Evolutionary conservation across 2,888 invertebrate genomes (phyloP).

Genomic region (Liposcelis brunnea): DNA sequence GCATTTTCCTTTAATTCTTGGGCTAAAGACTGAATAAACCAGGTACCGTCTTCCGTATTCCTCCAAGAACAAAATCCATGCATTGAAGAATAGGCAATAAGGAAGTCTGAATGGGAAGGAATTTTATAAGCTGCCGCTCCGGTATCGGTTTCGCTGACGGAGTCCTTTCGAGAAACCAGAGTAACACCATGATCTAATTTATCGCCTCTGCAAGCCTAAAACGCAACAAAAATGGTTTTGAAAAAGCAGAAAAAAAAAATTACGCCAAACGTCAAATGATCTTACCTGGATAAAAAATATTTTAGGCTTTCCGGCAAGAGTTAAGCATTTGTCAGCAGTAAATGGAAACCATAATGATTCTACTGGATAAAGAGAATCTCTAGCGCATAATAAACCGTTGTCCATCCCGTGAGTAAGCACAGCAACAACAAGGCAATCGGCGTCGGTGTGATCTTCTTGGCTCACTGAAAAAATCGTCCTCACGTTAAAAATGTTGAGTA

Average conservation of each 20-base stretch:
- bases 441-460: slow-evolving; percentile 30
- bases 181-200: slow-evolving; percentile 36
- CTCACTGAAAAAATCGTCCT: slow-evolving; percentile 28
- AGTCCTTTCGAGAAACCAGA: slow-evolving; percentile 18
- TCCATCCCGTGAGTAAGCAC: slow-evolving; percentile 37
- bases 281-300: slow-evolving; percentile 40
- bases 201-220: slow-evolving; percentile 42
- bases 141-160: slow-evolving; percentile 21
- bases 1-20: slow-evolving; percentile 32
- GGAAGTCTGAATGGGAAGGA: slow-evolving; percentile 37
- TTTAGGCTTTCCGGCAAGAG: slow-evolving; percentile 42
- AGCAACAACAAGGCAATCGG: slow-evolving; percentile 36
- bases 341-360: slow-evolving; percentile 35
- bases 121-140: slow-evolving; percentile 29
- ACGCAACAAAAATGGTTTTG: slow-evolving; percentile 12
- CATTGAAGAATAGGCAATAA: slow-evolving; percentile 50
- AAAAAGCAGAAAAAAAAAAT: background rate
- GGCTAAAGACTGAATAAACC: slow-evolving; percentile 54
- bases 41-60: slow-evolving; percentile 46
- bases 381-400: slow-evolving; percentile 32
- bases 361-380: slow-evolving; percentile 30
- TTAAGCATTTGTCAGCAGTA: slow-evolving; percentile 33
- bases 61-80: slow-evolving; percentile 51
- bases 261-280: too few species aligned
- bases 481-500: too few species aligned